Evolutionary conservation across 2,888 invertebrate genomes (phyloP).

Genomic region (Uloborus plumipes): DNA sequence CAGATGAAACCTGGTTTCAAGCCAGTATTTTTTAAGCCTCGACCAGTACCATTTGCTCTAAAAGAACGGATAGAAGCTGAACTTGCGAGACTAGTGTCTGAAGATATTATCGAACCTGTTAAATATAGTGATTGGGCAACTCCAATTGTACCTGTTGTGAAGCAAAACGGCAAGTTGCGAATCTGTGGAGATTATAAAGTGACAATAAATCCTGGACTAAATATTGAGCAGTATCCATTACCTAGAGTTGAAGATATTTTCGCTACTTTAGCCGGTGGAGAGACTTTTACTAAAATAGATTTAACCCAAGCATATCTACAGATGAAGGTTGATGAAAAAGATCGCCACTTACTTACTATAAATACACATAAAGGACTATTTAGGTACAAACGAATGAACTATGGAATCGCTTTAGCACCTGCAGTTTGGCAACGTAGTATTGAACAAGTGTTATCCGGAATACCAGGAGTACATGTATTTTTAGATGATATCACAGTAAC

Average conservation of each 20-base stretch:
- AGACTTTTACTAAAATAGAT: conserved; percentile 69
- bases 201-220: too few species aligned
- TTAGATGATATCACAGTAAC: conserved; percentile 27
- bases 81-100: conserved; percentile 34
- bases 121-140: conserved; percentile 42
- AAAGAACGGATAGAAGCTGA: conserved; percentile 40
- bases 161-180: conserved; percentile 29
- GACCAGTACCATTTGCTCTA: conserved; percentile 43
- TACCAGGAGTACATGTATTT: conserved; percentile 23
- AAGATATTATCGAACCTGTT: conserved; percentile 37
- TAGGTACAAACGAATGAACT: conserved; percentile 68
- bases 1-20: conserved; percentile 40
- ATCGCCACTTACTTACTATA: conserved; percentile 67
- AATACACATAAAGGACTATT: conserved; percentile 68
- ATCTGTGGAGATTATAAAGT: too few species aligned
- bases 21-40: conserved; percentile 39
- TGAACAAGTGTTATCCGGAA: conserved; percentile 32
- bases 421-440: conserved; percentile 64
- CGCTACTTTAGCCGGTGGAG: conserved; percentile 1
- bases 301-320: conserved; percentile 70
- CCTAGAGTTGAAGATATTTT: neutral
- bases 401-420: conserved; percentile 70
- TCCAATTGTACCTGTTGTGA: conserved; percentile 39
- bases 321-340: conserved; percentile 68
- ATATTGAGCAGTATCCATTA: too few species aligned